phyloP scores from a whole-genome alignment of 2,113 vertebrate species.

The Megaceryle maxima region DNA sequence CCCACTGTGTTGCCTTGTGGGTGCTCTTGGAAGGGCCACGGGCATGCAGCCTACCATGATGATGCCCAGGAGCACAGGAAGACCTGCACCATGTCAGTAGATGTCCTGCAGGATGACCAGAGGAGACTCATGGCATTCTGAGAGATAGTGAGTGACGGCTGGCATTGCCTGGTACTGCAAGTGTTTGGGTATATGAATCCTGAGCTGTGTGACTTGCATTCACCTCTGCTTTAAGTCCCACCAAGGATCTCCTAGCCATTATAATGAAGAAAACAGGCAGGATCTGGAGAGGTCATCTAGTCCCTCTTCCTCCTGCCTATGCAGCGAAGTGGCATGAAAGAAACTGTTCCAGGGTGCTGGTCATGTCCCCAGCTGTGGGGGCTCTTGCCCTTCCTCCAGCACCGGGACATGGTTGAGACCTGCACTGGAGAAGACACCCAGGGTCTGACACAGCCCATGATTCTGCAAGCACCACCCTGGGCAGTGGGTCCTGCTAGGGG shows the following conservation, averaged over 20 bases:
- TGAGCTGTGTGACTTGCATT: neutral
- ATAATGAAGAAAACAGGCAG: neutral
- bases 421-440: neutral
- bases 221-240: neutral
- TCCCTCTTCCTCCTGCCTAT: neutral
- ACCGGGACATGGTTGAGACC: neutral
- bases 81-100: neutral
- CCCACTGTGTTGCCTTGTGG: rapidly evolving
- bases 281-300: neutral
- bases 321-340: neutral
- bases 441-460: rapidly evolving
- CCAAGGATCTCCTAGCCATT: neutral
- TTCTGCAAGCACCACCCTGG: neutral
- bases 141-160: neutral
- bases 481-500: neutral
- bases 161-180: neutral
- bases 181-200: neutral
- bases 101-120: neutral
- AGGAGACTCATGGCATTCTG: rapidly evolving
- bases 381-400: neutral
- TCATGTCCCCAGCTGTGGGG: rapidly evolving
- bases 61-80: rapidly evolving
- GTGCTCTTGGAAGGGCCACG: neutral
- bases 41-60: rapidly evolving
- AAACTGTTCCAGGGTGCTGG: neutral